Evolutionary conservation across 2,888 invertebrate species (phyloP), one percentile per base, ranked within the genome.

Genomic region (Cephus sareptanus): DNA sequence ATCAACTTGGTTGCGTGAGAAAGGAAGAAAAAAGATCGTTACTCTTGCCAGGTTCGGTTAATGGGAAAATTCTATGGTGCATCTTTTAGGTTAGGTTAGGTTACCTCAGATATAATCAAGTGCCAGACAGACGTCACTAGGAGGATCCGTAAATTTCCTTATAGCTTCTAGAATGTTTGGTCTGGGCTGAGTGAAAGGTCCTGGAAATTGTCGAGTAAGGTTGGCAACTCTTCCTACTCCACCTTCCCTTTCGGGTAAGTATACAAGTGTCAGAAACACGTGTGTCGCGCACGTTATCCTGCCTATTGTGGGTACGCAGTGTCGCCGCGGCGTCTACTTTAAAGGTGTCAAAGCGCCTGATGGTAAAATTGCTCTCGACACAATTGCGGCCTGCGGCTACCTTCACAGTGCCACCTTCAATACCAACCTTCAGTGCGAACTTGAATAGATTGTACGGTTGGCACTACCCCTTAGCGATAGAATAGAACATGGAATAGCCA

Each of bases 211-310:
- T 56, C 56, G 56, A 56, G 56, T 56, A 56, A 56, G 56, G 56
- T 56, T 56, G 56, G 56, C 56, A 56, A 56, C 56, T 23, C 56
- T 56, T 56, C 56, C 23, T 23, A 15, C 56, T 56, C 23, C 56
- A 2, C 56, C 56, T 56, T 56, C 56, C 56, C 40, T 9, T 56
- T 56, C 76, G 56, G 74, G 73, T 71, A 76, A 81, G 85, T 85
- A 86, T 84, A 87, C 85, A 88, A 89, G 86, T 89, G 89, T 89
- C 89, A 89, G 83, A 79, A 89, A 86, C 89, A 89, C 87, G 86
- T 87, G 88, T 88, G 56, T 56, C 56, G 56, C 56, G 56, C 56
- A 56, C 56, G 56, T 56, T 56, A 56, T 56, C 56, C 56, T 56
- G 56, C 56, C 56, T 56, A 56, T 56, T 56, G 56, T 56, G 56